phyloP scores from a whole-genome alignment of 2,797 vertebrate species.

The Myiotriccus ornatus region DNA sequence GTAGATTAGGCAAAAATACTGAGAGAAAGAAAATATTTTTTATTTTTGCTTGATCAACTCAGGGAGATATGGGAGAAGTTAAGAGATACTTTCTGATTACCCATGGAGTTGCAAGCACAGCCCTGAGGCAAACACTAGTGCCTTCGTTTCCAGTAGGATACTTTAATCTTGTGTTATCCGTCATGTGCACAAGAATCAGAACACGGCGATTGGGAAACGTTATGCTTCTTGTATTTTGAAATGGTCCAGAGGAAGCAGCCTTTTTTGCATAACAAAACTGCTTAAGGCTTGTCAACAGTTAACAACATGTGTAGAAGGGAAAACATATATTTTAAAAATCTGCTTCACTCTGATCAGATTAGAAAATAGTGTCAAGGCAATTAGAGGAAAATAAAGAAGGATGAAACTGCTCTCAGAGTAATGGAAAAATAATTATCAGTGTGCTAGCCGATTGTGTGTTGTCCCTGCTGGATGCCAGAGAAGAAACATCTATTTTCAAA shows the following conservation, averaged over 20 bases:
- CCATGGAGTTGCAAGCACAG: neutral
- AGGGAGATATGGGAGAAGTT: neutral
- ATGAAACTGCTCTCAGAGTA: slow-evolving; percentile 18
- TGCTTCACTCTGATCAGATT: neutral
- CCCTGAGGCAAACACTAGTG: neutral
- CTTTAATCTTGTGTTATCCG: neutral
- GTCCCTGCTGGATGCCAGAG: neutral
- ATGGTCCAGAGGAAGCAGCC: neutral
- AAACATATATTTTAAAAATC: neutral
- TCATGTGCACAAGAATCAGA: neutral
- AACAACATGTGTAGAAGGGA: neutral
- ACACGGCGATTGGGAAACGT: neutral
- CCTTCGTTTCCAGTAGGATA: neutral
- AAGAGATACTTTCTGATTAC: neutral
- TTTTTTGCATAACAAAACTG: neutral
- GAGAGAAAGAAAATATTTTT: neutral
- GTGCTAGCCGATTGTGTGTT: neutral
- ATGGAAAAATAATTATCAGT: slow-evolving; percentile 50
- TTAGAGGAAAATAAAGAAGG: slow-evolving; percentile 35
- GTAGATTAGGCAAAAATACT: neutral
- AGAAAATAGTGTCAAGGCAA: slow-evolving; percentile 4
- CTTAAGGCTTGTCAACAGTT: neutral
- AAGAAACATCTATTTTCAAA: slow-evolving; percentile 15
- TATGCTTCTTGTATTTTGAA: neutral
- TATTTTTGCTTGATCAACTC: neutral